These are phyloP conservation scores for Mirza zaza DNA, from an alignment of 2,113 vertebrate species.

Conservation along the genomic window DNA sequence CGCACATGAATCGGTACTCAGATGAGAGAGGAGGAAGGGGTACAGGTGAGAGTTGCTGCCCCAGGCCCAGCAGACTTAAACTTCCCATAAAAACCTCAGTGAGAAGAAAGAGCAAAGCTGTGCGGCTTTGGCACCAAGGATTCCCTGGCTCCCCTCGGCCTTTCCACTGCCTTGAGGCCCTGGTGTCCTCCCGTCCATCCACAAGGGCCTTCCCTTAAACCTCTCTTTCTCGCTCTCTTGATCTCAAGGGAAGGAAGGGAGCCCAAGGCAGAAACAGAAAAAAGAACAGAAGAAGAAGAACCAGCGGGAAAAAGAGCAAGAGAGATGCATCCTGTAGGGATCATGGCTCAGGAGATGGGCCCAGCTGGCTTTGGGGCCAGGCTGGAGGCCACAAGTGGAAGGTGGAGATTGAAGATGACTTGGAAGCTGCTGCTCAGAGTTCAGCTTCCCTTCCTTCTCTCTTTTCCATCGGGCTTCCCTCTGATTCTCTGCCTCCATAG, in stretches of 20 bases:
- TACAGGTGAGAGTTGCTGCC: not conserved
- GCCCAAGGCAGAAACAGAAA: not conserved
- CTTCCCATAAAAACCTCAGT: not conserved
- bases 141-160: not conserved
- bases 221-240: not conserved
- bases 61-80: not conserved
- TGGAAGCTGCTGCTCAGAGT: not conserved
- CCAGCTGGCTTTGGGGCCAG: not conserved
- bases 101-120: not conserved
- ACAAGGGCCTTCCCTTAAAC: not conserved
- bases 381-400: not conserved
- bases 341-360: not conserved
- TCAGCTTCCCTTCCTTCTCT: not conserved
- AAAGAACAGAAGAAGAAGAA: not conserved
- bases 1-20: not conserved
- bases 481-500: not conserved
- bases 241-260: not conserved
- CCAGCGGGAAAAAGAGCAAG: not conserved
- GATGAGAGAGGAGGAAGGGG: not conserved
- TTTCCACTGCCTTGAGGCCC: not conserved
- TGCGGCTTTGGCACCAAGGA: not conserved
- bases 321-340: not conserved
- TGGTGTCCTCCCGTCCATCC: not conserved
- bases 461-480: not conserved
- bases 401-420: not conserved